Evolutionary conservation across 2,888 invertebrate species (phyloP), one percentile per base, ranked within the genome.

Genomic region (Thysanoteuthis rhombus): DNA sequence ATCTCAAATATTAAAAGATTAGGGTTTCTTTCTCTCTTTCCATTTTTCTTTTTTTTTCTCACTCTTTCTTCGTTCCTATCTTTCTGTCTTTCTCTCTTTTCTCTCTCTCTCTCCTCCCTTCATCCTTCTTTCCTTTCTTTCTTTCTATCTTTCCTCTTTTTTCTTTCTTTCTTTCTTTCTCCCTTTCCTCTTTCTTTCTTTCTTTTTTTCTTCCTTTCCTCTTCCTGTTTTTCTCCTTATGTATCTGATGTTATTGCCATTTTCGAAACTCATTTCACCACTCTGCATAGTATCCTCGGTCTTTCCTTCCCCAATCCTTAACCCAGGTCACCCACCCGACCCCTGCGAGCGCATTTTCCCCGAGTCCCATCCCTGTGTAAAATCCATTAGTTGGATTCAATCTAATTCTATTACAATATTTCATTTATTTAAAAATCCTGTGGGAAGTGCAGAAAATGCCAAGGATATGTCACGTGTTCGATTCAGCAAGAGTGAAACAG

Each of bases 321-420:
- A 75, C 75, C n/a, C 4, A 12, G 75, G n/a, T 12, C n/a, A n/a
- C n/a, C n/a, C n/a, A n/a, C n/a, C n/a, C 58, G 6, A 12, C n/a
- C 75, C 36, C 8, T 12, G 10, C n/a, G 16, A n/a, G 36, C n/a
- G 75, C 75, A 75, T 75, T 75, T 75, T 75, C n/a, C n/a, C n/a
- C 19, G n/a, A 75, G n/a, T 75, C 75, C 75, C 75, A n/a, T 16
- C n/a, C 75, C n/a, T 75, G n/a, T 75, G 75, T 75, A n/a, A 75
- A 75, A 75, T 75, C 75, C 75, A 75, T 75, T 75, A 75, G n/a
- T n/a, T 36, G n/a, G 75, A 75, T n/a, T 75, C 75, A 75, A 75
- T 75, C 75, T 75, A 75, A 75, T 75, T 75, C 75, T 75, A 75
- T 75, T 75, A 75, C 75, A n/a, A n/a, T 75, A 75, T 75, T 75